These are phyloP conservation scores for Chinchilla lanigera DNA, from an alignment of 2,113 vertebrate genomes.

Conservation along the genomic window DNA sequence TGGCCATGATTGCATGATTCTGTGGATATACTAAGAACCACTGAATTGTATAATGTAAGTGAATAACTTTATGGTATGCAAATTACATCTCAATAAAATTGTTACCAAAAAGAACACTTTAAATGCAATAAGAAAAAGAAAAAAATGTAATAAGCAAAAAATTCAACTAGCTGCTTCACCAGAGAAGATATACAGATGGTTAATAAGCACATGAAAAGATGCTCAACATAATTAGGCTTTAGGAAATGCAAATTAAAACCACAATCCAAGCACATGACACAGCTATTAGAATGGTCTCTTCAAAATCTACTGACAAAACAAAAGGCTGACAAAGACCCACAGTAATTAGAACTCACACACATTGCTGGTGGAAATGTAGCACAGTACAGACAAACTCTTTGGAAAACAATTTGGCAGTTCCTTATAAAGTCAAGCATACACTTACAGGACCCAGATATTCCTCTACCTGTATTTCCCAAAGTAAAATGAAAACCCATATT, in stretches of 20 bases:
- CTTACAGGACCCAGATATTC: background rate
- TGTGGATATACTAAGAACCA: background rate
- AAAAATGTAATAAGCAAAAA: background rate
- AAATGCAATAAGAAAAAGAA: background rate
- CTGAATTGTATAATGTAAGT: background rate
- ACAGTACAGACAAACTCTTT: background rate
- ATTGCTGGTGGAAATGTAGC: background rate
- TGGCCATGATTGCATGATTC: background rate
- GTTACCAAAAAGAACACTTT: background rate
- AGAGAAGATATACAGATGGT: background rate
- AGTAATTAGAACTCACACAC: background rate
- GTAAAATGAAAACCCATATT: slow-evolving; percentile 4
- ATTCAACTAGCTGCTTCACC: background rate
- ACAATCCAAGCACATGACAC: background rate
- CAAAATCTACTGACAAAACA: background rate
- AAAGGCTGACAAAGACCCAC: background rate
- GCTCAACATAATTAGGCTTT: background rate
- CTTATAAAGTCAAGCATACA: background rate
- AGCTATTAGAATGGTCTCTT: background rate
- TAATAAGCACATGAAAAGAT: slow-evolving; percentile 23
- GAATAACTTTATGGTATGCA: background rate
- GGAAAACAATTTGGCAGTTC: slow-evolving; percentile 14
- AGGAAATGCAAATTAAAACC: slow-evolving; percentile 56
- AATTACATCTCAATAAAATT: slow-evolving; percentile 1
- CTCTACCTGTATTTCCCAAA: background rate